Evolutionary conservation across 2,888 invertebrate species (phyloP).

Genomic region (Lutraria lutraria): DNA sequence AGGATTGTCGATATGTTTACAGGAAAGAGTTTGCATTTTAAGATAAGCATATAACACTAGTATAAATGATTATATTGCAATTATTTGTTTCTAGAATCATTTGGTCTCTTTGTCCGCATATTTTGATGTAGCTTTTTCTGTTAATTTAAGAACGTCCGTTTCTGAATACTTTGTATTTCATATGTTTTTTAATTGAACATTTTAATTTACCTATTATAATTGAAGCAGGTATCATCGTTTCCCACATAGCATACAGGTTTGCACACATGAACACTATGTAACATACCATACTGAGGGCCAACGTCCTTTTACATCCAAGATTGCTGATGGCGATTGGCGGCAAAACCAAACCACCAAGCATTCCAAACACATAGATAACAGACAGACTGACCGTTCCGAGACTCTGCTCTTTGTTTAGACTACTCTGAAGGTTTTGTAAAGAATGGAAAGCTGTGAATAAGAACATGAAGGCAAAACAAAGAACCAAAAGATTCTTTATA

Average conservation of each 20-base stretch:
- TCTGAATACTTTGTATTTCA: too few relatives aligned
- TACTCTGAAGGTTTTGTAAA: conserved; percentile 96
- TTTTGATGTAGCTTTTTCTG: too few relatives aligned
- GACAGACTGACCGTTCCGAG: conserved; percentile 96
- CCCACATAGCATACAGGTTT: conserved; percentile 95
- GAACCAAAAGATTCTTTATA: conserved; percentile 95
- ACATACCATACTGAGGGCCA: conserved; percentile 95
- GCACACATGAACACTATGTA: conserved; percentile 97
- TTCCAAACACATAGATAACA: conserved; percentile 96
- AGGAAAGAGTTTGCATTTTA: too few relatives aligned
- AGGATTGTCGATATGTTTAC: too few relatives aligned
- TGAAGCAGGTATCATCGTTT: conserved; percentile 92
- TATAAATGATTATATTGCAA: too few relatives aligned
- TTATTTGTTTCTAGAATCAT: too few relatives aligned
- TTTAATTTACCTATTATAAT: conserved; percentile 92
- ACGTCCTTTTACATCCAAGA: conserved; percentile 98
- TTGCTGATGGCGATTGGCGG: conserved; percentile 77
- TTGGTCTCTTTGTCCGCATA: too few relatives aligned
- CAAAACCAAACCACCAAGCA: conserved; percentile 97
- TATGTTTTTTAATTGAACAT: too few relatives aligned
- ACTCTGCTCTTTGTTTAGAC: conserved; percentile 95
- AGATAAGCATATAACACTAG: too few relatives aligned
- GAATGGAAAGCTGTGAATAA: conserved; percentile 98
- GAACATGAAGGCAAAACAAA: conserved; percentile 97
- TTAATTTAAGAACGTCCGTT: too few relatives aligned